phyloP scores from a whole-genome alignment of 2,113 vertebrate species.

The Erythrolamprus reginae region DNA sequence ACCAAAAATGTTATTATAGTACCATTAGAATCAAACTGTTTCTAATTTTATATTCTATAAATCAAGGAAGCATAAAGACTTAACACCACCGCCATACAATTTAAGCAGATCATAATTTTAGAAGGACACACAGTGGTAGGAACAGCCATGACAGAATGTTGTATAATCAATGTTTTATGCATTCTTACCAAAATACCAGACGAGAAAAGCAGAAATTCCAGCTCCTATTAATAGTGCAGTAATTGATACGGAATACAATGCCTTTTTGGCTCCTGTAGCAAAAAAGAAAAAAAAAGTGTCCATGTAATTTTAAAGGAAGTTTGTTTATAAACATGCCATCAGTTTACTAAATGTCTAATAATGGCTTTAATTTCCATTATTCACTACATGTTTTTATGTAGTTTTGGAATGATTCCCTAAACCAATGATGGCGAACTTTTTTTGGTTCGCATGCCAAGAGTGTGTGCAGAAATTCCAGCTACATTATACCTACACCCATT shows the following conservation, averaged over 20 bases:
- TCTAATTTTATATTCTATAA: background rate
- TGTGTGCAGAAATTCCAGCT: no score
- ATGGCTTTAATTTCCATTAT: background rate
- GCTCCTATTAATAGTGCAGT: constrained; percentile 16
- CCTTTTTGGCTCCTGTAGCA: constrained; percentile 55
- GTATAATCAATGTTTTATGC: background rate
- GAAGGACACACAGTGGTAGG: background rate
- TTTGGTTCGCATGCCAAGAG: no score
- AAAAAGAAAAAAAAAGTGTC: background rate
- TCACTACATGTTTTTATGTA: background rate
- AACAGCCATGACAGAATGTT: background rate
- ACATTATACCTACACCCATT: no score
- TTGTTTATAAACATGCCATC: no score
- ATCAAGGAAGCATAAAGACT: no score
- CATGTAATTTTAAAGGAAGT: background rate
- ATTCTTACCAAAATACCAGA: constrained; percentile 73
- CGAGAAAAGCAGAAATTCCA: constrained; percentile 49
- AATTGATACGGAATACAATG: constrained; percentile 36
- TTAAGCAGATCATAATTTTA: background rate
- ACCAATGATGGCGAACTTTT: no score
- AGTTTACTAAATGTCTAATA: background rate
- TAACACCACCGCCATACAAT: background rate
- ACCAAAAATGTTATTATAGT: background rate
- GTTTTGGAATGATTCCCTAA: background rate
- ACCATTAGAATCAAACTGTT: background rate